Percentiles rank a stretch among this genome's conserved stretches.
Conservation (phyloP, 2,113 vertebrate species). For the Atherinomorus stipes region DNA sequence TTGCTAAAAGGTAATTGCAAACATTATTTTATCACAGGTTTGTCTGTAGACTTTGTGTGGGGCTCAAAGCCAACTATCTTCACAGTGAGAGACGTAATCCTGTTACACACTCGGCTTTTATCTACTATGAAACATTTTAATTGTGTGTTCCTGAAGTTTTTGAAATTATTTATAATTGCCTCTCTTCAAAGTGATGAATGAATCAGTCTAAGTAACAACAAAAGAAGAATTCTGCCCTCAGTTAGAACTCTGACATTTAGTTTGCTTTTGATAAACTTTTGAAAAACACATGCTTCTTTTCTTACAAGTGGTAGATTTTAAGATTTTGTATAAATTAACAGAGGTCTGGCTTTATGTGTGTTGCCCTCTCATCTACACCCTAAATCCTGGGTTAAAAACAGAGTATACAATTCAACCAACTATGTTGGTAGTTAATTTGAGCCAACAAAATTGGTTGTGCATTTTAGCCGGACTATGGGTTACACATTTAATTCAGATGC, state of each 20-base stretch:
- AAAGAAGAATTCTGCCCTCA: conserved; percentile 51
- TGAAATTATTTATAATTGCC: too few relatives aligned
- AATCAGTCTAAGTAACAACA: not conserved
- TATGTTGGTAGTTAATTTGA: too few relatives aligned
- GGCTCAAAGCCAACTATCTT: too few relatives aligned
- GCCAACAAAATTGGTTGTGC: too few relatives aligned
- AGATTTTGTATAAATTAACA: conserved; percentile 18
- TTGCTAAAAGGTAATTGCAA: conserved; percentile 24
- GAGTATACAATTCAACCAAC: too few relatives aligned
- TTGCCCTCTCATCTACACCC: conserved; percentile 36
- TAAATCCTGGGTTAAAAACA: too few relatives aligned
- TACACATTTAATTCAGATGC: too few relatives aligned
- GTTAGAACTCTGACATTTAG: conserved; percentile 29
- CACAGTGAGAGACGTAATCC: too few relatives aligned
- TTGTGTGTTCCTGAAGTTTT: not conserved
- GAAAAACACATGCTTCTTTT: conserved; percentile 20
- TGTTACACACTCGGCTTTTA: too few relatives aligned
- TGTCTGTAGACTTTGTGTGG: not conserved
- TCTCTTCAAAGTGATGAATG: too few relatives aligned
- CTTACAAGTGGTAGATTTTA: conserved; percentile 20
- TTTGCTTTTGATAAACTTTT: conserved; percentile 41
- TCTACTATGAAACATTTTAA: not conserved
- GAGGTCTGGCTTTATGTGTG: conserved; percentile 9
- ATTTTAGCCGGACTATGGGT: too few relatives aligned
- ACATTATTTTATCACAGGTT: conserved; percentile 22